Evolutionary conservation across 2,888 invertebrate species (phyloP).

Genomic region (Ectobius pallidus): DNA sequence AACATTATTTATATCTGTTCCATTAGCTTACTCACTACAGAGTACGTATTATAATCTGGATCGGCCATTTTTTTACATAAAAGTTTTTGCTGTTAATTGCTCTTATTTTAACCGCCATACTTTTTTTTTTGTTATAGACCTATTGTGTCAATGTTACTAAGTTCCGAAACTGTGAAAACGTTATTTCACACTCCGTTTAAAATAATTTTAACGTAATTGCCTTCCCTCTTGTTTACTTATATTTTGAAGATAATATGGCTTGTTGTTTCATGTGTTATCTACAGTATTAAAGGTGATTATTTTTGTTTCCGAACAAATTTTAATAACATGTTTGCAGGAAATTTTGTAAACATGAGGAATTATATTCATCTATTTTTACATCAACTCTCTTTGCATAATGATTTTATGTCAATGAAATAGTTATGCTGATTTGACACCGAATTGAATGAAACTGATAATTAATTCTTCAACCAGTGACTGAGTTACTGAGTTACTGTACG

Average conservation of each 20-base stretch:
- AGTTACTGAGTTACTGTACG: too few relatives aligned
- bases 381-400: too few relatives aligned
- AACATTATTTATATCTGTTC: slow-evolving; percentile 11
- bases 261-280: background rate
- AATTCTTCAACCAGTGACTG: too few relatives aligned
- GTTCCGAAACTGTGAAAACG: background rate
- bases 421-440: too few relatives aligned
- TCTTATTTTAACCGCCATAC: background rate
- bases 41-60: background rate
- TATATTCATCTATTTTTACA: too few relatives aligned
- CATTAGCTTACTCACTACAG: background rate
- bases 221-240: background rate
- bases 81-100: background rate
- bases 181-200: background rate
- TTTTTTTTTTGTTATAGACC: background rate
- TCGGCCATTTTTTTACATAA: background rate
- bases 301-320: too few relatives aligned
- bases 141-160: background rate
- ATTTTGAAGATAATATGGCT: background rate
- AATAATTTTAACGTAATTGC: background rate
- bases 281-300: too few relatives aligned
- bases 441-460: too few relatives aligned
- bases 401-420: too few relatives aligned
- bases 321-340: too few relatives aligned
- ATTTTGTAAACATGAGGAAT: too few relatives aligned